phyloP scores from a whole-genome alignment of 2,888 invertebrate genomes.

The Podotricha telesiphe region DNA sequence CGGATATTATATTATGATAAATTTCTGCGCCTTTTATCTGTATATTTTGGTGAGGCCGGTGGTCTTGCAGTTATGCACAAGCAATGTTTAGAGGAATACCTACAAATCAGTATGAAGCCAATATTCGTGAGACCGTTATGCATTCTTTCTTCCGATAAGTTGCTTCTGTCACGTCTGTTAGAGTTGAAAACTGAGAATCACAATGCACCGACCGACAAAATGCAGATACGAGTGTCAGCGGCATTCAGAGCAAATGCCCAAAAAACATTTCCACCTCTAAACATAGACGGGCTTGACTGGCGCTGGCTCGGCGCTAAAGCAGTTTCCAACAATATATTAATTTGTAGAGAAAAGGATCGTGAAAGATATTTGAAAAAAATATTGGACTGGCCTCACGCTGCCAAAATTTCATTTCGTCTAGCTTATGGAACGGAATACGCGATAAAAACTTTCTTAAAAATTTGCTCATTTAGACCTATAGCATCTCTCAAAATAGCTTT shows the following conservation, averaged over 20 bases:
- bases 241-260: conserved; percentile 58
- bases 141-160: conserved; percentile 38
- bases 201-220: conserved; percentile 26
- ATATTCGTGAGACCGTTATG: conserved; percentile 46
- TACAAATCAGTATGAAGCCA: conserved; percentile 30
- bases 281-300: conserved; percentile 55
- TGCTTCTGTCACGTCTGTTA: conserved; percentile 42
- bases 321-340: conserved; percentile 54
- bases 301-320: conserved; percentile 57
- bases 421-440: conserved; percentile 49
- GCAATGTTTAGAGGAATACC: conserved; percentile 36
- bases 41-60: conserved; percentile 60
- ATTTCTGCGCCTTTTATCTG: conserved; percentile 54
- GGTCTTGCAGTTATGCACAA: conserved; percentile 54
- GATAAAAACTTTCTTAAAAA: conserved; percentile 46
- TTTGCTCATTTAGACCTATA: conserved; percentile 52
- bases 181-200: conserved; percentile 31
- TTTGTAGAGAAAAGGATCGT: conserved; percentile 50
- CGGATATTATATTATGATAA: conserved; percentile 47
- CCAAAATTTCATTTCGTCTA: conserved; percentile 54
- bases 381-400: conserved; percentile 53
- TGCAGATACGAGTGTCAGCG: conserved; percentile 45
- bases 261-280: conserved; percentile 52
- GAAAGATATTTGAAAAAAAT: conserved; percentile 49
- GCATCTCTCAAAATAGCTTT: conserved; percentile 54